Percentiles rank a stretch among this genome's conserved stretches.
These are phyloP conservation scores for Bambusicola thoracicus DNA, from an alignment of 2,113 vertebrate genomes.

Conservation along the genomic window DNA sequence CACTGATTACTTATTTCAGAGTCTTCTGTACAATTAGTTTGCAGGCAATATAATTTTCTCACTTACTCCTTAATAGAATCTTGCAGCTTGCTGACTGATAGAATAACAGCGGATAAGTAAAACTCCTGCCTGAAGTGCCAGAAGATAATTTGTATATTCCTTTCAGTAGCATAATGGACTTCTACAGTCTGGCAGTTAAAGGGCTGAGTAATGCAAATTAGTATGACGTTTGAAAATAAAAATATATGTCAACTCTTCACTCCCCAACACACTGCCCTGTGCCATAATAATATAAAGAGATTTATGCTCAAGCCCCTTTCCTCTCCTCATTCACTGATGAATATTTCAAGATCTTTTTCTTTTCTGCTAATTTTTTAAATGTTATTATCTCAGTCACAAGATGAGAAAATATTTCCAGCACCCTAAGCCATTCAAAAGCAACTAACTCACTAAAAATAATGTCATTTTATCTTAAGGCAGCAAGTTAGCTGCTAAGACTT, in stretches of 20 bases:
- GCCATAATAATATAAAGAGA: neutral
- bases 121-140: constrained; percentile 66
- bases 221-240: constrained; percentile 70
- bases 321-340: neutral
- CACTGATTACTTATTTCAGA: constrained; percentile 72
- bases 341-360: neutral
- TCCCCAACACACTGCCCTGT: neutral
- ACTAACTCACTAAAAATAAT: constrained; percentile 27
- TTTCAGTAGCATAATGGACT: constrained; percentile 76
- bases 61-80: constrained; percentile 75
- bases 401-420: constrained; percentile 4
- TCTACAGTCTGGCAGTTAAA: constrained; percentile 76
- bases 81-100: constrained; percentile 67
- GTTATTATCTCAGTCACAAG: constrained; percentile 56
- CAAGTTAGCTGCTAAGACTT: neutral
- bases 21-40: constrained; percentile 77
- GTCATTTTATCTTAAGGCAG: constrained; percentile 1
- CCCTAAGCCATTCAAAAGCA: neutral
- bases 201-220: constrained; percentile 68
- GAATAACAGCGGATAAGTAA: constrained; percentile 63
- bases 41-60: constrained; percentile 78
- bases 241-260: constrained; percentile 62
- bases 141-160: constrained; percentile 75
- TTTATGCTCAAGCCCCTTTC: neutral
- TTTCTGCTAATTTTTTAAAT: constrained; percentile 16